Percentiles rank a stretch among this genome's conserved stretches.
phyloP scores from a whole-genome alignment of 35 echinoderm and acorn worm species.

The Apostichopus parvimensis region DNA sequence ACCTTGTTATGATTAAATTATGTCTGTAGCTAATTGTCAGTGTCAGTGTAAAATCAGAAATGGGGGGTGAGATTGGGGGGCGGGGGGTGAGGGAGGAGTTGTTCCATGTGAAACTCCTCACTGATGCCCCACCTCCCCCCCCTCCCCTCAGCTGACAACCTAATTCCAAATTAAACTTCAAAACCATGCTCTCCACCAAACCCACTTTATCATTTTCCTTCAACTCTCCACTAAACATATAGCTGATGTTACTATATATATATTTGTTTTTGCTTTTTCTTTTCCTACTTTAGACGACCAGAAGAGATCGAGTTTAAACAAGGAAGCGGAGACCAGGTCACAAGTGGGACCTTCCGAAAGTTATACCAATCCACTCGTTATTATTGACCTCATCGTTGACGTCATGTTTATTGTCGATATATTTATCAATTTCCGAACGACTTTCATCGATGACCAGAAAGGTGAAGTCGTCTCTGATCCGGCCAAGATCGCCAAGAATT shows the following conservation, averaged over 20 bases:
- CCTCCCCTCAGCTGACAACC: neutral
- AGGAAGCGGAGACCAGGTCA: slow-evolving; percentile 83
- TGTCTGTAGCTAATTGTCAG: no score
- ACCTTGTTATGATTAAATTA: no score
- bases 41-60: no score
- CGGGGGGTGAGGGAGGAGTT: no score
- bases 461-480: slow-evolving; percentile 91
- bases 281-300: slow-evolving; percentile 49
- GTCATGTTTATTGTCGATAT: slow-evolving; percentile 98
- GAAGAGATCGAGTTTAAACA: slow-evolving; percentile 69
- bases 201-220: neutral
- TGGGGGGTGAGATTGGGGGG: no score
- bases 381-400: slow-evolving; percentile 93
- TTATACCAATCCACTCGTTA: slow-evolving; percentile 88
- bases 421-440: slow-evolving; percentile 96
- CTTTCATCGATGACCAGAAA: slow-evolving; percentile 86
- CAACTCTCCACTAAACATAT: neutral
- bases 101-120: neutral
- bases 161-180: neutral
- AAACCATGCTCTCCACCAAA: neutral
- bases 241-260: no score
- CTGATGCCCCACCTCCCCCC: neutral
- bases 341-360: slow-evolving; percentile 65
- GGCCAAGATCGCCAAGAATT: slow-evolving; percentile 87
- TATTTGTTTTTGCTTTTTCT: neutral